Evolutionary conservation across 2,888 invertebrate genomes (phyloP).

Genomic region (Agrypnus murinus): DNA sequence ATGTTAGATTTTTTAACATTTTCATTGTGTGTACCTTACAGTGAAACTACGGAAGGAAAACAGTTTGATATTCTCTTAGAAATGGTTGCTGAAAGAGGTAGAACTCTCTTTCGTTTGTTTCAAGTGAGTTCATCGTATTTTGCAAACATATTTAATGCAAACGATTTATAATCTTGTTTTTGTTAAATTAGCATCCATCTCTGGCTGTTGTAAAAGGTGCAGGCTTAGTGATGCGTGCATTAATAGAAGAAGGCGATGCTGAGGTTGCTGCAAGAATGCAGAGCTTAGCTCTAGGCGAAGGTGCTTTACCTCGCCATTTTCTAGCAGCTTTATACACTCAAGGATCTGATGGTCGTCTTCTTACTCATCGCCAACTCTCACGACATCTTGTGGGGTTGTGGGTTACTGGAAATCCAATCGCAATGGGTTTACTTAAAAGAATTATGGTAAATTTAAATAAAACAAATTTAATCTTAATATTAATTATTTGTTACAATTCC

Average conservation of each 20-base stretch:
- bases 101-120: slow-evolving; percentile 93
- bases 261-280: slow-evolving; percentile 96
- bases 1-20: slow-evolving; percentile 99
- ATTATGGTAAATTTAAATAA: slow-evolving; percentile 91
- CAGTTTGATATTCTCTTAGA: slow-evolving; percentile 95
- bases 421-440: slow-evolving; percentile 88
- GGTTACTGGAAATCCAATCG: slow-evolving; percentile 95
- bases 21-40: slow-evolving; percentile 98
- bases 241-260: slow-evolving; percentile 97
- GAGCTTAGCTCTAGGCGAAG: slow-evolving; percentile 95
- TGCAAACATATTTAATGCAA: slow-evolving; percentile 39
- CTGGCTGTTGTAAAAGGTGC: slow-evolving; percentile 99
- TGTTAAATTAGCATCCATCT: slow-evolving; percentile 86
- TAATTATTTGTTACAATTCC: slow-evolving; percentile 45
- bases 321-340: slow-evolving; percentile 91
- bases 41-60: slow-evolving; percentile 98
- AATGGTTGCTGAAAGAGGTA: slow-evolving; percentile 94
- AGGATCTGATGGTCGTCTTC: slow-evolving; percentile 85
- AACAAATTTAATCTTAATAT: no score
- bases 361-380: slow-evolving; percentile 93
- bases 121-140: slow-evolving; percentile 75
- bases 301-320: slow-evolving; percentile 94
- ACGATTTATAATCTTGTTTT: not conserved
- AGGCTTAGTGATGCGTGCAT: slow-evolving; percentile 96
- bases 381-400: slow-evolving; percentile 95